Percentiles rank a stretch among this genome's conserved stretches.
Conservation (phyloP, 1,140 invertebrate species). For the Cylas formicarius region DNA sequence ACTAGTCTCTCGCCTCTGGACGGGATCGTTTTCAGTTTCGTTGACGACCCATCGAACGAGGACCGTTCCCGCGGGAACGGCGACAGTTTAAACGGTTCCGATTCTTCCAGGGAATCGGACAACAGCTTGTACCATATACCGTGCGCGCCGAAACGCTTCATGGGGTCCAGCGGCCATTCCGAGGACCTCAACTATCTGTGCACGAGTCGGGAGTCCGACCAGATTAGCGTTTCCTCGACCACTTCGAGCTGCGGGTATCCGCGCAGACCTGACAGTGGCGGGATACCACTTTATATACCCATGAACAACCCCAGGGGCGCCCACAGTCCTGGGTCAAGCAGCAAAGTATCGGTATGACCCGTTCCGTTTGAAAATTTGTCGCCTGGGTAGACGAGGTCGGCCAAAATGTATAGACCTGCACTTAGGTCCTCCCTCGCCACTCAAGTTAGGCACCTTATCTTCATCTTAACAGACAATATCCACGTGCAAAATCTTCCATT, state of each 20-base stretch:
- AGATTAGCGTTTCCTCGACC: constrained; percentile 42
- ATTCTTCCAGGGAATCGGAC: constrained; percentile 48
- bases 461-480: too few relatives aligned
- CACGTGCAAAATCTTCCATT: too few relatives aligned
- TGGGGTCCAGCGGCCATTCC: constrained; percentile 49
- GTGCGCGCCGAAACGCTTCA: constrained; percentile 46
- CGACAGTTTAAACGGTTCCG: constrained; percentile 1
- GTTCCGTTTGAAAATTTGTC: too few relatives aligned
- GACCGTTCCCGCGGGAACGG: constrained; percentile 17
- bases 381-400: too few relatives aligned
- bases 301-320: constrained; percentile 40
- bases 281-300: constrained; percentile 39
- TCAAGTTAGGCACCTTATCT: too few relatives aligned
- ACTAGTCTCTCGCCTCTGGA: constrained; percentile 29
- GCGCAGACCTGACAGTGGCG: constrained; percentile 39
- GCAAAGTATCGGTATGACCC: constrained; percentile 45
- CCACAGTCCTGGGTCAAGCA: constrained; percentile 43
- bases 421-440: too few relatives aligned
- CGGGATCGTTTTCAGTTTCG: constrained; percentile 36
- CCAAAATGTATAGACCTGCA: too few relatives aligned
- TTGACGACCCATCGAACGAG: constrained; percentile 29
- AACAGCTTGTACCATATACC: constrained; percentile 51
- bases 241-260: constrained; percentile 42
- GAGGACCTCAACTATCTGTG: constrained; percentile 46
- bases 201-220: constrained; percentile 38